Base-by-base conservation (phyloP, 2,888 invertebrate species). In the Diarsia dahlii region DNA sequence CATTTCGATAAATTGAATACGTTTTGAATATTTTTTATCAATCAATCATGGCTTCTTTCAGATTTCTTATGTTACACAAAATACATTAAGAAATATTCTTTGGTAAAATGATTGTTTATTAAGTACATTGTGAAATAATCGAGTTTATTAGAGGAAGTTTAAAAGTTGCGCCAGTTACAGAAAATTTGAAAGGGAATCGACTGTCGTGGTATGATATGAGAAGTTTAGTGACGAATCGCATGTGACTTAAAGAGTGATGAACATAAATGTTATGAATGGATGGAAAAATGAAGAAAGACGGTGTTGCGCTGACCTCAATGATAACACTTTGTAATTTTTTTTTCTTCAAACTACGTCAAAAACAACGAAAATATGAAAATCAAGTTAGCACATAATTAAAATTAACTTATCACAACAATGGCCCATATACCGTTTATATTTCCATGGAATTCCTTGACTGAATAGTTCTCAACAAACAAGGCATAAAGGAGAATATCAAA, bases 11-110 rank as follows among this genome's bases (percentile, higher is more conserved):
- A 60, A 74, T 46, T 9, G 13, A 9, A 10, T 18, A 74, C 34
- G 4, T 79, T 65, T 58, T 12, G 12, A 79, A 48, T 78, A 56
- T 68, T 73, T 73, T 63, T 52, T 46, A 39, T 13, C 13, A 76
- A 70, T 80, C 66, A 75, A 58, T 80, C 56, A 52, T 80, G 3
- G 12, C 50, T 60, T 52, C 6, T 10, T 71, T 34, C 13, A 15
- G 12, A 45, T 65, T 52, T 46, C 48, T 28, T 75, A 20, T 72
- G 39, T 45, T 9, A 12, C 23, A 46, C 13, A 28, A 13, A 62
- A 39, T 12, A 39, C 5, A 20, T 62, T n/a, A 2, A 28, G 28
- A 2, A 60, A 58, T 18, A 20, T 20, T 12, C 10, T n/a, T 62
- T 39, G 39, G 5, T 39, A 1, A 39, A 39, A 39, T 39, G 6